phyloP scores from a whole-genome alignment of 2,888 invertebrate genomes.

The Leucophenga maculata region DNA sequence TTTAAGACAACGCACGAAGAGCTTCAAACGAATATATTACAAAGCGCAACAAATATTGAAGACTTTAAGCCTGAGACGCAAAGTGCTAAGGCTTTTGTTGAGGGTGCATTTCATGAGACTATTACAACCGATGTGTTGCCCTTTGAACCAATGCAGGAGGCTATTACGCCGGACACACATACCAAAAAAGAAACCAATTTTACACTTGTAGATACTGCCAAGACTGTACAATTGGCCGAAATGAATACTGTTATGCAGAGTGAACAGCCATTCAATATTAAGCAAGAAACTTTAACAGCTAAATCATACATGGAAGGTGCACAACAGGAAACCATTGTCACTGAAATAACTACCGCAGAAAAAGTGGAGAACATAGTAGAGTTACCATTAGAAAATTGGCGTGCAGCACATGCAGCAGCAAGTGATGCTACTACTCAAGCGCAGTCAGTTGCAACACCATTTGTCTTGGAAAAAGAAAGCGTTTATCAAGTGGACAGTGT shows the following conservation, averaged over 20 bases:
- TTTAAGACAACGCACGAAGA: constrained; percentile 49
- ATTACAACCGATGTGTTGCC: constrained; percentile 42
- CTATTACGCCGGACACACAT: constrained; percentile 22
- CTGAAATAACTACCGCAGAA: constrained; percentile 54
- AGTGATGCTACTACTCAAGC: constrained; percentile 36
- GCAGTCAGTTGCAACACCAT: constrained; percentile 37
- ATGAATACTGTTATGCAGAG: constrained; percentile 51
- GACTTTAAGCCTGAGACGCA: constrained; percentile 14
- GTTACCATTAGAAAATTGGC: constrained; percentile 14
- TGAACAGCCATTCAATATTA: constrained; percentile 40
- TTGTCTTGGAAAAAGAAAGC: constrained; percentile 46
- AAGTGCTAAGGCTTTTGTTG: constrained; percentile 45
- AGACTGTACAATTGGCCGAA: constrained; percentile 45
- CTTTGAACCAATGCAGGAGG: constrained; percentile 45
- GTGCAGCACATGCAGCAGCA: constrained; percentile 10
- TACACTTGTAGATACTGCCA: constrained; percentile 32
- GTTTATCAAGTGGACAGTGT: constrained; percentile 7
- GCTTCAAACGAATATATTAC: constrained; percentile 39
- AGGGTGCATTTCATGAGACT: constrained; percentile 47
- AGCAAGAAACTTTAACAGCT: constrained; percentile 40
- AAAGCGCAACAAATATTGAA: constrained; percentile 50
- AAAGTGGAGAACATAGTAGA: constrained; percentile 39
- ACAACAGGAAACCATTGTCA: constrained; percentile 53
- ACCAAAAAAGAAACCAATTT: constrained; percentile 29
- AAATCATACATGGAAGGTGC: constrained; percentile 56